Evolutionary conservation across 1,140 invertebrate genomes (phyloP), one percentile per base, ranked within the genome.

Genomic region (Cyphomyrmex costatus): DNA sequence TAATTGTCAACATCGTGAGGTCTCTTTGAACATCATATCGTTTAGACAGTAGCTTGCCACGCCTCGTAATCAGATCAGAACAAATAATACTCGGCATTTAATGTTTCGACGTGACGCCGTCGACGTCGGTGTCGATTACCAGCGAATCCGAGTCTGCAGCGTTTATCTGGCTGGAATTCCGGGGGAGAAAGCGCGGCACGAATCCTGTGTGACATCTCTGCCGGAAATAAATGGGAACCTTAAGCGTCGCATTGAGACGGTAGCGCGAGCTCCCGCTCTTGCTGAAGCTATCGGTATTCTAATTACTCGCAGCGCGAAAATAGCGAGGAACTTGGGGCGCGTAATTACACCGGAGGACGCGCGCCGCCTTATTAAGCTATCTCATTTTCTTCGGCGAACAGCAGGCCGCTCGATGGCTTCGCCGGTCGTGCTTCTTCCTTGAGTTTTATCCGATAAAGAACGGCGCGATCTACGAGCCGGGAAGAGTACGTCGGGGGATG

Each of bases 241-340:
- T 80, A 21, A 53, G 58, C 63, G 61, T 68, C 84, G 84, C 24
- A 68, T 42, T 30, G 80, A 74, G 49, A 65, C 24, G 42, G n/a
- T 12, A 21, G 21, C 24, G 49, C 51, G 21, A 27, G 10, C 14
- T 27, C 30, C 8, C 46, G 65, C 19, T 46, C 21, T 33, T 33
- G 66, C 7, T 24, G 63, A 53, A 86, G 77, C 84, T 89, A 89
- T 89, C 87, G 88, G 88, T 89, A 89, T 89, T 89, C 88, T 89
- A 89, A 89, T 89, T 89, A 89, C 88, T 89, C 63, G 88, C 76
- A 89, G 88, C 77, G 80, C 60, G 88, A 90, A 90, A 90, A 89
- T 83, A 89, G 85, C 76, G 78, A 49, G 88, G 66, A 90, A 86
- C 83, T 90, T 87, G 85, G 88, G 76, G 86, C 88, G 87, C 88